Evolutionary conservation across 1,140 invertebrate species (phyloP), one percentile per base, ranked within the genome.

Genomic region (Akabosia matsudoensis): DNA sequence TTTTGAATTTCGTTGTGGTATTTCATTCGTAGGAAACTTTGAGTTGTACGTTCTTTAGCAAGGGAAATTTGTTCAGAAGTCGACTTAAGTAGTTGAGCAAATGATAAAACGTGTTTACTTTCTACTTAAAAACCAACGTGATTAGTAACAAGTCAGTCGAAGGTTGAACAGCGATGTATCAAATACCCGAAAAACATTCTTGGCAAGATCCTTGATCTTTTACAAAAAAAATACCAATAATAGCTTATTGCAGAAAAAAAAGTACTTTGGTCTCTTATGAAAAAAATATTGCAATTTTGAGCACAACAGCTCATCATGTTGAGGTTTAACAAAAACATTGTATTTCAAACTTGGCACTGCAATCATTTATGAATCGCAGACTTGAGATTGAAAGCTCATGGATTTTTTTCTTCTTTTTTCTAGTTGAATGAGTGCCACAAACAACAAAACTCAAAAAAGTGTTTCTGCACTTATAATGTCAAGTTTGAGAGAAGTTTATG

Each of bases 191-290:
- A n/a, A 14, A 67, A 31, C 26, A 67, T 67, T 67, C 61, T 67
- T 67, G 61, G 61, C 61, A 67, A 30, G 31, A 67, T 24, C 61
- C 61, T 67, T 67, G 61, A 67, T 67, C 61, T 67, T n/a, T 61
- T 67, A 28, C 61, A 67, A 22, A 56, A 56, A n/a, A 22, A 56
- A 10, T 56, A 10, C 22, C 54, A 56, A 45, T 22, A 56, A 10
- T 45, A 56, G 7, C 54, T 13, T 18, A 45, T 45, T 45, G 37
- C 37, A 45, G 7, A 10, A 7, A 45, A 10, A 45, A 45, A 45
- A 45, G 7, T 45, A 10, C 18, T 18, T 10, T 45, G 37, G n/a
- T n/a, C n/a, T n/a, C n/a, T n/a, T n/a, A n/a, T n/a, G n/a, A n/a
- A n/a, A n/a, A n/a, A n/a, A n/a, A n/a, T n/a, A n/a, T 45, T n/a